Base-by-base conservation (phyloP, 2,797 vertebrate genomes). In the Platalea minor region DNA sequence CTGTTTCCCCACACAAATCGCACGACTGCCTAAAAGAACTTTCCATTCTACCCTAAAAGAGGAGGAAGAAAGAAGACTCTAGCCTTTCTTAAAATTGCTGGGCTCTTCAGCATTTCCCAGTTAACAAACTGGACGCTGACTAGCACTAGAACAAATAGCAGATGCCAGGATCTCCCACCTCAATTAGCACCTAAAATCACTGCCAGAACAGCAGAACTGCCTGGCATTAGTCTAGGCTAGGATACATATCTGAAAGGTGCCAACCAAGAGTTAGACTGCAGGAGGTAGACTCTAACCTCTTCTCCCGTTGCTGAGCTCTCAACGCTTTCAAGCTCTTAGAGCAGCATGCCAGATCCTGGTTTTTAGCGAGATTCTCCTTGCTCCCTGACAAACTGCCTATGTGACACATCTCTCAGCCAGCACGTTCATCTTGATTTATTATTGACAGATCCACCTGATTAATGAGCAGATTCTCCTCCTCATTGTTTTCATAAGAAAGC, bases 361-460 rank as follows among this genome's bases (percentile, higher is more conserved):
- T 69, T 82, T 63, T 24, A 59, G 29, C 1, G 1, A 88, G 37
- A 37, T 37, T 79, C 57, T 73, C 64, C 65, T 72, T 46, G n/a
- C 59, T 69, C 41, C 81, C 51, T 84, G 61, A 69, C 31, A 48
- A 15, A 56, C 54, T 13, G 18, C 54, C 53, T 77, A 25, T 6
- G 31, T 46, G 53, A 68, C 61, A 31, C 8, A 2, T 70, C 72
- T 61, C 85, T 75, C 56, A 54, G 24, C 16, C 85, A 78, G 72
- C 72, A 76, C 37, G 31, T 89, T 73, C 86, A 14, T 86, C 82
- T 76, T 57, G 91, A 95, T 89, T 76, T 54, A 8, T 63, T 86
- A 93, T 86, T 24, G 68, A 84, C 95, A 97, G 78, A 84, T 68
- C 20, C 12, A 29, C 17, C 76, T 89, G 96, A 96, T 96, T 76